Base-by-base conservation (phyloP, 2,797 vertebrate genomes). In the Enteromius unitaeniatus region DNA sequence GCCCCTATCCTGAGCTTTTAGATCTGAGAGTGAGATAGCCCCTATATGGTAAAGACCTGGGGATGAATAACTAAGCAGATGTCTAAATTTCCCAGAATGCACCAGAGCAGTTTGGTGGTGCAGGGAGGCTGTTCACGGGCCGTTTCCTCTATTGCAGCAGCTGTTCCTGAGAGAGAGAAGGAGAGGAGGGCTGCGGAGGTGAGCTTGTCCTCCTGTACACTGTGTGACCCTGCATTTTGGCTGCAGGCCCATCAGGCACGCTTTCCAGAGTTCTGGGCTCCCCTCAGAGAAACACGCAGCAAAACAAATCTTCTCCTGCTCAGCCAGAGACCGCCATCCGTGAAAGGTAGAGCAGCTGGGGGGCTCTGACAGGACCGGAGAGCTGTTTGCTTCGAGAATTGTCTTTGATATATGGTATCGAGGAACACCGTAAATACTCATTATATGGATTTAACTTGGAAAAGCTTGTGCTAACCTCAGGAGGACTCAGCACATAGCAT, bases 391-490 rank as follows among this genome's bases (percentile, higher is more conserved):
- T 86, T 69, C 79, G 67, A 65, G 65, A 82, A 74, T 73, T 34
- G 67, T 31, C 68, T 31, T 28, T 49, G 40, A 85, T 80, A 81
- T 69, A 80, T 26, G 6, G 42, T 53, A 31, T 40, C 11, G 69
- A 75, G 40, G 14, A 9, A 58, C 13, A n/a, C 49, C 60, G 42
- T 40, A 68, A 49, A 68, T 28, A 60, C 17, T 13, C 81, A 68
- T 76, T 70, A 73, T 31, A 75, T 79, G 85, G 70, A n/a, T 79
- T 40, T 79, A 79, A 60, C 34, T 60, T 60, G 69, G 60, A 83
- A 68, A 45, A 14, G 55, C 55, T 78, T 34, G 11, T 15, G 6
- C 26, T 58, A 74, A 79, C 68, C 85, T 79, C 68, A 42, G 26
- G 6, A 51, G 62, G 47, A 64, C 68, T 45, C 23, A 31, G 42